These are phyloP conservation scores for Embiotoca jacksoni DNA, from an alignment of 2,113 vertebrate species.

Conservation along the genomic window DNA sequence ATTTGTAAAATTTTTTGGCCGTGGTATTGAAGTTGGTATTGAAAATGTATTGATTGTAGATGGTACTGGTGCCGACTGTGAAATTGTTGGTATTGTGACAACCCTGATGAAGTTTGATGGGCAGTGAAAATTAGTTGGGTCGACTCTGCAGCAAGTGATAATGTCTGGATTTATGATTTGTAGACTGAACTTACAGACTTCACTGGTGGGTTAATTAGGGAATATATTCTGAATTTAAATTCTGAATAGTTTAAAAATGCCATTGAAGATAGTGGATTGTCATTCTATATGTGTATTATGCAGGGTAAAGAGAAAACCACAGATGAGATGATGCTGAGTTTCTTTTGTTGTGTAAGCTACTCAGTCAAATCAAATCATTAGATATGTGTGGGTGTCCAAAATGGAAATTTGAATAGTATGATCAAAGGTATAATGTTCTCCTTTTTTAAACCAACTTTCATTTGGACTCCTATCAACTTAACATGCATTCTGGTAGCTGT, in stretches of 20 bases:
- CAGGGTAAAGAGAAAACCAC: conserved; percentile 10
- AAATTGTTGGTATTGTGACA: no score
- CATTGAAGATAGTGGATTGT: conserved; percentile 16
- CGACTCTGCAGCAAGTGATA: conserved; percentile 17
- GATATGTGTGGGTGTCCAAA: neutral
- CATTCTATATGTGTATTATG: conserved; percentile 18
- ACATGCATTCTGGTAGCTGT: conserved; percentile 48
- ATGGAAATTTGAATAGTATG: conserved; percentile 18
- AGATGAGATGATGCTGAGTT: conserved; percentile 6
- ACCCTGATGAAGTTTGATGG: neutral
- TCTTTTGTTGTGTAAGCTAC: conserved; percentile 9
- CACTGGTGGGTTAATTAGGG: conserved; percentile 29
- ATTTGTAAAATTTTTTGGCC: no score
- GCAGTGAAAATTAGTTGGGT: conserved; percentile 7
- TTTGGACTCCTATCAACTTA: conserved; percentile 46
- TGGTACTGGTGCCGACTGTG: no score
- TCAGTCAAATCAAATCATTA: neutral
- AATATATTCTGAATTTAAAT: conserved; percentile 19
- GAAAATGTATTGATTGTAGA: no score
- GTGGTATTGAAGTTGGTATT: no score
- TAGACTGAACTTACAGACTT: neutral
- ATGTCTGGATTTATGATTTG: conserved; percentile 13
- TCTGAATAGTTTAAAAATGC: neutral
- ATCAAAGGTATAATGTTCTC: conserved; percentile 37
- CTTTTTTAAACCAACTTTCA: conserved; percentile 28